phyloP scores from a whole-genome alignment of 1,140 invertebrate species.

The Spodoptera frugiperda region DNA sequence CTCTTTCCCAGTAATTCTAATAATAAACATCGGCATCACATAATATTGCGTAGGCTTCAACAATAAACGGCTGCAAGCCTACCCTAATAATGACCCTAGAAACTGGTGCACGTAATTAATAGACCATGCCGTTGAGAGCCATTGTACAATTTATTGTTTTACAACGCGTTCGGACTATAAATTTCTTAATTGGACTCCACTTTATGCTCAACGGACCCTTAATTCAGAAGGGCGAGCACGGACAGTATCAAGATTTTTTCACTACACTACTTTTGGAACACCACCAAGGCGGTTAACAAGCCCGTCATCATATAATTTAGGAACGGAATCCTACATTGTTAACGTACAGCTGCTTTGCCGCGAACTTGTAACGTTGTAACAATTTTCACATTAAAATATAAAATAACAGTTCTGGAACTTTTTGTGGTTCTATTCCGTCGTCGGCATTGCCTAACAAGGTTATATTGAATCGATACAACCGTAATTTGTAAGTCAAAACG shows the following conservation, averaged over 20 bases:
- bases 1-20: constrained; percentile 1
- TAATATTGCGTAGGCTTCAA: constrained; percentile 35
- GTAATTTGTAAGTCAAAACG: constrained; percentile 77
- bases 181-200: constrained; percentile 81
- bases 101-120: constrained; percentile 75
- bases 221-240: constrained; percentile 78
- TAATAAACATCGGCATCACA: constrained; percentile 29
- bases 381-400: constrained; percentile 79
- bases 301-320: constrained; percentile 73
- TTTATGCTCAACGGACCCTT: constrained; percentile 74
- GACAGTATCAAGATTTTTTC: constrained; percentile 68
- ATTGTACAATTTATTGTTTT: constrained; percentile 84
- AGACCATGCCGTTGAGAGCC: constrained; percentile 68
- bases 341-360: constrained; percentile 43
- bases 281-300: constrained; percentile 65
- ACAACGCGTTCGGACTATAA: constrained; percentile 79
- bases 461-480: constrained; percentile 62
- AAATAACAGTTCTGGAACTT: constrained; percentile 67
- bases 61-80: constrained; percentile 45
- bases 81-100: constrained; percentile 52
- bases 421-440: constrained; percentile 52
- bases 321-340: constrained; percentile 55
- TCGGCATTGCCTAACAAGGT: constrained; percentile 59
- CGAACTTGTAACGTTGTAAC: constrained; percentile 68
- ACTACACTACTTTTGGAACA: constrained; percentile 9